Evolutionary conservation across 2,888 invertebrate species (phyloP).

Genomic region (Melanargia galathea): DNA sequence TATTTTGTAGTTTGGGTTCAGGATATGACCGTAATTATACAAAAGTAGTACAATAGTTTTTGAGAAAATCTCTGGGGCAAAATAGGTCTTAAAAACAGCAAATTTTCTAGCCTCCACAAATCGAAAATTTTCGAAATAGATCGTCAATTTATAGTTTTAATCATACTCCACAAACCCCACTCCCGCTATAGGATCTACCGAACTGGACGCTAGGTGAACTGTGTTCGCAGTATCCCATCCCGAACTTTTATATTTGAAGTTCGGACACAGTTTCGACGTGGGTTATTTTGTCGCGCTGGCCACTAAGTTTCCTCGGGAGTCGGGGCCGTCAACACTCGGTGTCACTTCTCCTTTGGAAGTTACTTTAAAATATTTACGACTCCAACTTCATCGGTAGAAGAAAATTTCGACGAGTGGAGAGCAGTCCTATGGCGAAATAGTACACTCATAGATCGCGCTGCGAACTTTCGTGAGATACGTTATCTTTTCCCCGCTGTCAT

Average conservation of each 20-base stretch:
- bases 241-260: conserved; percentile 76
- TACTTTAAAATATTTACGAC: conserved; percentile 82
- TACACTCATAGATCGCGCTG: conserved; percentile 62
- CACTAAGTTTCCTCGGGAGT: conserved; percentile 60
- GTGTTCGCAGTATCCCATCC: conserved; percentile 51
- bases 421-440: conserved; percentile 68
- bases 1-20: too few relatives aligned
- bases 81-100: too few relatives aligned
- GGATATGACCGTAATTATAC: too few relatives aligned
- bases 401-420: conserved; percentile 64
- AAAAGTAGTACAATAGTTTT: too few relatives aligned
- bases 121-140: too few relatives aligned
- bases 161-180: background rate
- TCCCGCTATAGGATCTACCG: background rate
- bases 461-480: conserved; percentile 61
- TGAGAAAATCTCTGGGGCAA: too few relatives aligned
- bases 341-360: conserved; percentile 75
- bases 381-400: conserved; percentile 61
- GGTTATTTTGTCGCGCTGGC: conserved; percentile 72
- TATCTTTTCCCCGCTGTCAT: conserved; percentile 56
- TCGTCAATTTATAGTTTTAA: too few relatives aligned
- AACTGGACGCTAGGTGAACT: conserved; percentile 1
- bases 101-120: too few relatives aligned
- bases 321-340: conserved; percentile 69
- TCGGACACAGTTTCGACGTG: conserved; percentile 63